Percentiles rank a stretch among this genome's conserved stretches.
Evolutionary conservation across 1,140 invertebrate genomes (phyloP).

Genomic region (Venustaconcha ellipsiformis): DNA sequence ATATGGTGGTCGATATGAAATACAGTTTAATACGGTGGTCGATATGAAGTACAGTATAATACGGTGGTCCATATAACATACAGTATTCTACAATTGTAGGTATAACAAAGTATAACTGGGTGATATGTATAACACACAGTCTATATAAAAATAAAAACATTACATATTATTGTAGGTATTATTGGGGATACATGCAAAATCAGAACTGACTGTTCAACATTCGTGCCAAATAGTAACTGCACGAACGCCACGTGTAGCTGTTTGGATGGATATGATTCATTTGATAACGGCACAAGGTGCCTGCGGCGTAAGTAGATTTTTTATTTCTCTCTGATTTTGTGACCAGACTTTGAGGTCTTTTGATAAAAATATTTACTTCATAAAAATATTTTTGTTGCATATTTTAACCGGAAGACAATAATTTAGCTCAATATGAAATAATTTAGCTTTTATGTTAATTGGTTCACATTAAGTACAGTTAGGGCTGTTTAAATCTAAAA

Average conservation of each 20-base stretch:
- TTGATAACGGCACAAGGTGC: slow-evolving; percentile 4
- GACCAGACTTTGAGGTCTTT: neutral
- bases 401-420: too few relatives aligned
- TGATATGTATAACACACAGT: neutral
- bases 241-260: slow-evolving; percentile 19
- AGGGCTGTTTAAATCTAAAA: too few relatives aligned
- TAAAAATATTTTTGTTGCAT: too few relatives aligned
- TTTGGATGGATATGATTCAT: slow-evolving; percentile 4
- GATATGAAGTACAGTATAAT: neutral
- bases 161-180: slow-evolving; percentile 14
- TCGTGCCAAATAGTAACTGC: slow-evolving; percentile 15
- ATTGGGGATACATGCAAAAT: slow-evolving; percentile 18
- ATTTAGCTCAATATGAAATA: too few relatives aligned
- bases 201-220: slow-evolving; percentile 10
- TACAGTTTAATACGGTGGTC: neutral
- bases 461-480: too few relatives aligned
- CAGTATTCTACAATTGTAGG: neutral
- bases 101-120: neutral
- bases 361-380: neutral
- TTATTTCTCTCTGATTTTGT: neutral
- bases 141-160: neutral
- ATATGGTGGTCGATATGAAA: too few relatives aligned
- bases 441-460: too few relatives aligned
- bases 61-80: too few relatives aligned
- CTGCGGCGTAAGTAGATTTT: slow-evolving; percentile 11